A percentile compares a stretch with the other conserved stretches of the same genome.
These are phyloP conservation scores for Pachycephala philippinensis DNA, from an alignment of 2,113 vertebrate species.

Conservation along the genomic window DNA sequence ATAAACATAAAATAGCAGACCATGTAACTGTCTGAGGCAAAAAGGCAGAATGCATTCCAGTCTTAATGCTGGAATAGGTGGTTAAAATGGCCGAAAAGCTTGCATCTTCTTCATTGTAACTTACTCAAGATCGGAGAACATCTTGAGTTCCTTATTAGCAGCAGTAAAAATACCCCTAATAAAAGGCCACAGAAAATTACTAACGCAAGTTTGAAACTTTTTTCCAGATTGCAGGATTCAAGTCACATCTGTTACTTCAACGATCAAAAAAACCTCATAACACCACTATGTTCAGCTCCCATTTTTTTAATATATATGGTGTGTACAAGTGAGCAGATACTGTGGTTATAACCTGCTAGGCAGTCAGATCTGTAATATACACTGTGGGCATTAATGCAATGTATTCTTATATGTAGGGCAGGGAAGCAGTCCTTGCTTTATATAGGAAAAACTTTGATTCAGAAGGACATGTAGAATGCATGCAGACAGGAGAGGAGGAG, in stretches of 20 bases:
- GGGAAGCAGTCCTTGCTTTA: not conserved
- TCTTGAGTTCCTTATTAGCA: not conserved
- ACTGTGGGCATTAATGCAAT: not conserved
- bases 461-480: not conserved
- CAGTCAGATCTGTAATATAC: not conserved
- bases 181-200: not conserved
- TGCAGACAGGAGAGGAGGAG: not conserved
- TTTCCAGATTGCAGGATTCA: not conserved
- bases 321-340: not conserved
- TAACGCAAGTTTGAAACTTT: not conserved
- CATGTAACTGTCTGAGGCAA: not conserved
- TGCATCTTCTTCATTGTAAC: not conserved
- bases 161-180: not conserved
- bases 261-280: not conserved
- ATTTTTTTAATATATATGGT: not conserved
- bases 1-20: not conserved
- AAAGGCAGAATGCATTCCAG: not conserved
- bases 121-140: not conserved
- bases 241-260: not conserved
- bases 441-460: not conserved
- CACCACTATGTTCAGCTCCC: not conserved
- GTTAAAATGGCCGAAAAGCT: not conserved
- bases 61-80: accelerated
- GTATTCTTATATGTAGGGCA: not conserved
- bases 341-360: not conserved